Percentiles rank a stretch among this genome's conserved stretches.
These are phyloP conservation scores for Xestia c-nigrum DNA, from an alignment of 2,888 invertebrate species.

Conservation along the genomic window DNA sequence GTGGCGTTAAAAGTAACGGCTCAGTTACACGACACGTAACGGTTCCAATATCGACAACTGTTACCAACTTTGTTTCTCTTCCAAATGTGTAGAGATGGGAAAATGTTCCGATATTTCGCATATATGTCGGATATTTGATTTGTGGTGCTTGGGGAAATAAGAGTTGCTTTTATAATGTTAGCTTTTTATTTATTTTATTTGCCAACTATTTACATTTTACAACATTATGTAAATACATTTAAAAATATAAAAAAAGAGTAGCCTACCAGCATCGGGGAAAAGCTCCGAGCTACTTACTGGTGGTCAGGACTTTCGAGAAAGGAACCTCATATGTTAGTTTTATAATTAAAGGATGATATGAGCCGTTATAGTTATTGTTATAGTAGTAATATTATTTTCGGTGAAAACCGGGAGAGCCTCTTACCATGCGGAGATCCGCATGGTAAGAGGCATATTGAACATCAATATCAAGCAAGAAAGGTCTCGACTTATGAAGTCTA, in stretches of 20 bases:
- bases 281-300: no score
- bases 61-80: constrained; percentile 67
- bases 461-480: no score
- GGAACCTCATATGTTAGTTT: not conserved
- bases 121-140: constrained; percentile 36
- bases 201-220: no score
- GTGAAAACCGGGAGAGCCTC: no score
- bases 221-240: no score
- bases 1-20: constrained; percentile 75
- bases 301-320: no score
- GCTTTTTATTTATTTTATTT: not conserved
- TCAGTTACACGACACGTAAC: constrained; percentile 74
- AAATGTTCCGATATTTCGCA: constrained; percentile 29
- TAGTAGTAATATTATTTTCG: not conserved
- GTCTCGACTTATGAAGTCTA: no score
- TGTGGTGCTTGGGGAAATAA: constrained; percentile 11
- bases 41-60: constrained; percentile 71
- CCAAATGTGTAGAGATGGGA: constrained; percentile 59
- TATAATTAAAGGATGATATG: not conserved
- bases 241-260: no score
- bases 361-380: not conserved
- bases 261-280: no score
- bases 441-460: no score
- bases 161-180: not conserved
- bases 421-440: no score